Percentiles rank a stretch among this genome's conserved stretches.
phyloP scores from a whole-genome alignment of 2,113 vertebrate genomes.

The Onychostruthus taczanowskii region DNA sequence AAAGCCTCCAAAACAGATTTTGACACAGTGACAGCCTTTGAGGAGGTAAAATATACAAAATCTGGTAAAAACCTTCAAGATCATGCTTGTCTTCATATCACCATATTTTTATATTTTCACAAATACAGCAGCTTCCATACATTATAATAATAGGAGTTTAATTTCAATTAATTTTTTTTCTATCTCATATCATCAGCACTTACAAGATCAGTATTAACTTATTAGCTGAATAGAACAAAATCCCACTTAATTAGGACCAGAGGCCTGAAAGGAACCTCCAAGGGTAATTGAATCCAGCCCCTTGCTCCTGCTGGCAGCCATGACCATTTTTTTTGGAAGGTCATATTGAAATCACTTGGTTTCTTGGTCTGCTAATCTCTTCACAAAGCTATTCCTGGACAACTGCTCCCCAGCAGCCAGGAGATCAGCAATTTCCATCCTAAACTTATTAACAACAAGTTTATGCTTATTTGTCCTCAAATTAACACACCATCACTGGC shows the following conservation, averaged over 20 bases:
- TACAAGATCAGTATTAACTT: background rate
- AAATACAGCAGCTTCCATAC: background rate
- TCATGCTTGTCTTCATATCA: background rate
- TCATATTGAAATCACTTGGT: constrained; percentile 16
- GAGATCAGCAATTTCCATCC: background rate
- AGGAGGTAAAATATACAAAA: background rate
- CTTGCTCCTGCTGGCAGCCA: background rate
- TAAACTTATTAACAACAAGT: background rate
- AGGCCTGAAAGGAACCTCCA: background rate
- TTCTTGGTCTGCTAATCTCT: constrained; percentile 2
- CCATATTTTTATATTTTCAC: background rate
- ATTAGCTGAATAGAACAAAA: constrained; percentile 13
- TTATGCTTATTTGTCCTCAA: background rate
- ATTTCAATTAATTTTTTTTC: background rate
- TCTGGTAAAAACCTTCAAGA: background rate
- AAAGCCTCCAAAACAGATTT: background rate
- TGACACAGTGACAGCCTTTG: background rate
- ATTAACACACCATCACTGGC: background rate
- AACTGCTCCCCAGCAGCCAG: background rate
- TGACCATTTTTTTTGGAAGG: background rate
- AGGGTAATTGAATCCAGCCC: constrained; percentile 35
- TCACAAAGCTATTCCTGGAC: background rate
- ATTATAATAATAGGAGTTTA: background rate
- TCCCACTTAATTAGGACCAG: constrained; percentile 1
- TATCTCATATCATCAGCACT: background rate